phyloP scores from a whole-genome alignment of 1,140 invertebrate species.

The Drosophila repletoides region DNA sequence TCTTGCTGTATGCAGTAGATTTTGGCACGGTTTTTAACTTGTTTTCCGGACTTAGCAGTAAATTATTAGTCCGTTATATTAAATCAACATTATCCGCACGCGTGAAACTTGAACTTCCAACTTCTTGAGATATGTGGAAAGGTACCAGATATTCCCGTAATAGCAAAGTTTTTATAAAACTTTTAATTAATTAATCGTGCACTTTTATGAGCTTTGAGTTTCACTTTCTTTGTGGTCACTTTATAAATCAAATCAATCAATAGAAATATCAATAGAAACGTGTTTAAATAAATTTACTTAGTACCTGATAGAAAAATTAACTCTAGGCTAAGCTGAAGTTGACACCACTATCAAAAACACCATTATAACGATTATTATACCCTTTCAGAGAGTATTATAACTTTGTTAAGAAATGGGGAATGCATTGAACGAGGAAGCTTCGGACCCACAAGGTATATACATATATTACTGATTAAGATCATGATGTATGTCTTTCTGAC shows the following conservation, averaged over 20 bases:
- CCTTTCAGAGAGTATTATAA: too few species aligned
- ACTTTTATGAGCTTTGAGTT: neutral
- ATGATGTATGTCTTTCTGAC: too few species aligned
- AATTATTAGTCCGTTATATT: too few species aligned
- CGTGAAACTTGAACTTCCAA: conserved; percentile 22
- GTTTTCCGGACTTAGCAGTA: conserved; percentile 10
- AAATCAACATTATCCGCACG: conserved; percentile 32
- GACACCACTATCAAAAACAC: too few species aligned
- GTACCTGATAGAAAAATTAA: too few species aligned
- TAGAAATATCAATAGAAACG: conserved; percentile 6
- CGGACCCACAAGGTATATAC: too few species aligned
- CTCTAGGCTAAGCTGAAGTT: too few species aligned
- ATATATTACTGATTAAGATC: too few species aligned
- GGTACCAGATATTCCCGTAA: neutral
- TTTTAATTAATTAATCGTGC: conserved; percentile 69
- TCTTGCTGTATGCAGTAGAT: conserved; percentile 39
- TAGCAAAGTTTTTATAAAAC: conserved; percentile 42
- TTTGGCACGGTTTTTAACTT: conserved; percentile 47
- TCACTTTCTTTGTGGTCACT: neutral
- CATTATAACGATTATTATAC: too few species aligned
- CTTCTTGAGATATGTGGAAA: conserved; percentile 23
- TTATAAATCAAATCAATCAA: conserved; percentile 31
- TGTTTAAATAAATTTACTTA: too few species aligned
- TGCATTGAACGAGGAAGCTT: too few species aligned
- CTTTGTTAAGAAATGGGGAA: too few species aligned